These are phyloP conservation scores for Nibea albiflora DNA, from an alignment of 2,113 vertebrate genomes.

Conservation along the genomic window DNA sequence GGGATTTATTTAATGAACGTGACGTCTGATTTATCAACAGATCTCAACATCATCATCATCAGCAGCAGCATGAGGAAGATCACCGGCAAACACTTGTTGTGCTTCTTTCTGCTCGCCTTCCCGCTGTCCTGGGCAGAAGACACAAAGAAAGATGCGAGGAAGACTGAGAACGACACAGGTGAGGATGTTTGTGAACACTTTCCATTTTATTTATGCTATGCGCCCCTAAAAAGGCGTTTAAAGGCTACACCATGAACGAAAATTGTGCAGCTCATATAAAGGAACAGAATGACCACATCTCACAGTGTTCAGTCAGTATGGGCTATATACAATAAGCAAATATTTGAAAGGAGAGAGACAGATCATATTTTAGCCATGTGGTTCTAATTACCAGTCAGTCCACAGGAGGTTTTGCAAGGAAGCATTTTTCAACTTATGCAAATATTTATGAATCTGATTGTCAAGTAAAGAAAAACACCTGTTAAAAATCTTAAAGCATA, in stretches of 20 bases:
- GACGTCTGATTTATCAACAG: constrained; percentile 17
- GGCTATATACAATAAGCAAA: neutral
- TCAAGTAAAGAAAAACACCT: neutral
- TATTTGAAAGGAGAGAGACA: neutral
- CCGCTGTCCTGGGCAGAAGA: constrained; percentile 65
- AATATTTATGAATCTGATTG: neutral
- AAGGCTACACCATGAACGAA: neutral
- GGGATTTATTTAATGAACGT: neutral
- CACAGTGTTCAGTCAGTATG: neutral
- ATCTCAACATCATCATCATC: constrained; percentile 21
- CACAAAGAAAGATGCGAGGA: constrained; percentile 46
- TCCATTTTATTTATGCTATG: neutral
- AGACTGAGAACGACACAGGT: constrained; percentile 70
- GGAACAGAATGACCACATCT: no score
- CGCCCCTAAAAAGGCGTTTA: neutral
- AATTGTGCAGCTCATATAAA: neutral
- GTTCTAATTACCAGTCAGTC: neutral
- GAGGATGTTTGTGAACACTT: neutral
- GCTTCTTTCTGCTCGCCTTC: constrained; percentile 67
- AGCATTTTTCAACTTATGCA: neutral
- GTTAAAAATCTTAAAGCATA: neutral
- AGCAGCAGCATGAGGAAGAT: constrained; percentile 45
- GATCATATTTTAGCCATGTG: no score
- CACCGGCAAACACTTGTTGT: constrained; percentile 68
- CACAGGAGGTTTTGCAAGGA: neutral